A percentile compares a stretch with the other conserved stretches of the same genome.
phyloP scores from a whole-genome alignment of 2,797 vertebrate genomes.

The Agapornis canus region DNA sequence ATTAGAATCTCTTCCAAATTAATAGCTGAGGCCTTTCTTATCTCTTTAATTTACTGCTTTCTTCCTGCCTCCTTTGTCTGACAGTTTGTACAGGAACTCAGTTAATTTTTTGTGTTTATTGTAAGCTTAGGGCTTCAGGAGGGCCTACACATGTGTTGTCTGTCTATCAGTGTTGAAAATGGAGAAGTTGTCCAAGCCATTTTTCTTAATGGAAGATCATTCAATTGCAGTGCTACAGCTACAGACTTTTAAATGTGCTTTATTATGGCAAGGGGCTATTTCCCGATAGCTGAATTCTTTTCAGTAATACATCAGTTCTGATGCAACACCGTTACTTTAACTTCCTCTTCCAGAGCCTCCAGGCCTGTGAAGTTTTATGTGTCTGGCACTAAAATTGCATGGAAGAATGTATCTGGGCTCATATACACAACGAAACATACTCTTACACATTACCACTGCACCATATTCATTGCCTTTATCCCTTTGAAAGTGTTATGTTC shows the following conservation, averaged over 20 bases:
- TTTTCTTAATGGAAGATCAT: background rate
- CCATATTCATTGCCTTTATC: background rate
- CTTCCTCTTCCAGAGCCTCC: background rate
- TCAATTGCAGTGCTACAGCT: background rate
- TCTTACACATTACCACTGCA: background rate
- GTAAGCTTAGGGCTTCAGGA: background rate
- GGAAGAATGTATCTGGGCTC: background rate
- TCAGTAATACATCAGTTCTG: background rate
- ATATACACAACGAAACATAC: background rate
- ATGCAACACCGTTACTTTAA: accelerated
- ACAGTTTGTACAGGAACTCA: background rate
- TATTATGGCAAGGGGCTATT: background rate
- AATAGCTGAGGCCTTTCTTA: background rate
- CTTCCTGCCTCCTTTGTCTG: background rate
- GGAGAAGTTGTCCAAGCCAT: background rate
- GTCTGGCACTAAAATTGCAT: background rate
- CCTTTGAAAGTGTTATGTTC: background rate
- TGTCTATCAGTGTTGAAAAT: background rate
- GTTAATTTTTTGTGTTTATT: background rate
- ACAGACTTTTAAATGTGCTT: background rate
- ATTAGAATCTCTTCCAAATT: background rate
- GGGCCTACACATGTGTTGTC: background rate
- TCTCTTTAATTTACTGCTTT: background rate
- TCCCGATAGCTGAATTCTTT: background rate
- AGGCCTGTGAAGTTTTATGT: background rate